Conservation (phyloP, 2,113 vertebrate species). For the Python bivittatus region DNA sequence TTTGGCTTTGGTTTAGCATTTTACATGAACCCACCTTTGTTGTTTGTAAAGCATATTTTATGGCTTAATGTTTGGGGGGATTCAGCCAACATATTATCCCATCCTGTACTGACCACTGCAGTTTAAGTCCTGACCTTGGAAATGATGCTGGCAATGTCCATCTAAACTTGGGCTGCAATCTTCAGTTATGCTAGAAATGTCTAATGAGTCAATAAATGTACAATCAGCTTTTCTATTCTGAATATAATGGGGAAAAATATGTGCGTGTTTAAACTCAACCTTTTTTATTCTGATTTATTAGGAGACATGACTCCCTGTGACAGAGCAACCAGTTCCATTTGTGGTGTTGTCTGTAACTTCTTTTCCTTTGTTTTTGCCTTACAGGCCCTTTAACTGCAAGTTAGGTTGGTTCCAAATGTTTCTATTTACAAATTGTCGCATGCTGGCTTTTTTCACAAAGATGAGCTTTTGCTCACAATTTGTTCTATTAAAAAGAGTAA, state of each 20-base stretch:
- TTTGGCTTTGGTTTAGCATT: neutral
- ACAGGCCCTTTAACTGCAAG: neutral
- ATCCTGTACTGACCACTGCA: neutral
- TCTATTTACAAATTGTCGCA: neutral
- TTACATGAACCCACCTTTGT: neutral
- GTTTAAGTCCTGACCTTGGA: neutral
- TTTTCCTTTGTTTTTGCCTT: neutral
- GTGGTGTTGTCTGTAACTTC: neutral
- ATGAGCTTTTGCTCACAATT: neutral
- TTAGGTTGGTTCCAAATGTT: neutral
- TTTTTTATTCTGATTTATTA: neutral
- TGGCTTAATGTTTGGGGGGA: neutral
- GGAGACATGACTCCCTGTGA: neutral
- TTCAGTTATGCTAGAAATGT: neutral
- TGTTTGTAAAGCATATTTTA: neutral
- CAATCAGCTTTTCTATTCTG: neutral
- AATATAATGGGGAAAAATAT: neutral
- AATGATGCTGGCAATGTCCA: neutral
- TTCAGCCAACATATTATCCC: neutral
- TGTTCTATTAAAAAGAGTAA: neutral
- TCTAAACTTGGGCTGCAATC: neutral
- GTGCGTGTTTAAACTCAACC: neutral
- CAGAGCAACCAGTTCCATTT: neutral
- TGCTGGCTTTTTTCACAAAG: neutral
- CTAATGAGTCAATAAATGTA: neutral